Conservation (phyloP, 2,113 vertebrate species). For the Grallaria varia region DNA sequence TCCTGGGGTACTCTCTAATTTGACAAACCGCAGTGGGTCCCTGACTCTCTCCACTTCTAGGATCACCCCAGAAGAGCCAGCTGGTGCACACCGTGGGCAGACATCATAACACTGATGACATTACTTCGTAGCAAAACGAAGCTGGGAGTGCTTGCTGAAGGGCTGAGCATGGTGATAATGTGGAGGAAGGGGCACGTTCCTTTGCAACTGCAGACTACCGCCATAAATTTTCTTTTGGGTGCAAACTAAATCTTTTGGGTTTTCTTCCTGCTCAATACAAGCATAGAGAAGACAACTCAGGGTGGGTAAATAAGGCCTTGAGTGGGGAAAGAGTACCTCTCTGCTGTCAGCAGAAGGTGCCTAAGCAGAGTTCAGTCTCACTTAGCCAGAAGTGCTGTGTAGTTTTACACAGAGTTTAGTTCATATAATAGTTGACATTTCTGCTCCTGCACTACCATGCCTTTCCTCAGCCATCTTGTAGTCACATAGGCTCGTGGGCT, state of each 20-base stretch:
- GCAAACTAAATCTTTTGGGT: fast-evolving
- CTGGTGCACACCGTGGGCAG: background rate
- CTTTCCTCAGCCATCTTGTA: background rate
- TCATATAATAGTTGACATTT: background rate
- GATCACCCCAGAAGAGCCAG: background rate
- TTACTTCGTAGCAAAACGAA: background rate
- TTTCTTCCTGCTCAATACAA: background rate
- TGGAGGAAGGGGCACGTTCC: fast-evolving
- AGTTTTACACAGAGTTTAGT: background rate
- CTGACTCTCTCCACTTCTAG: background rate
- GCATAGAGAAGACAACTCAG: background rate
- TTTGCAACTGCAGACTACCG: background rate
- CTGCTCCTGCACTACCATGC: background rate
- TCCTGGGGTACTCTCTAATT: background rate
- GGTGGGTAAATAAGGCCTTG: background rate
- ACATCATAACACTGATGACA: background rate
- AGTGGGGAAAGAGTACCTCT: fast-evolving
- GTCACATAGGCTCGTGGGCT: background rate
- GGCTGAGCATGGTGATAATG: fast-evolving
- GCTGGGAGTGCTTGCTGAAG: background rate
- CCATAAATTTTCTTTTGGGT: background rate
- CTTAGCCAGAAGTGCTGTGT: background rate
- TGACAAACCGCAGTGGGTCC: background rate
- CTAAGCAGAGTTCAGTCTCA: background rate
- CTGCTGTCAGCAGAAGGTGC: background rate